Evolutionary conservation across 2,888 invertebrate species (phyloP).

Genomic region (Pseudanteris insignis): DNA sequence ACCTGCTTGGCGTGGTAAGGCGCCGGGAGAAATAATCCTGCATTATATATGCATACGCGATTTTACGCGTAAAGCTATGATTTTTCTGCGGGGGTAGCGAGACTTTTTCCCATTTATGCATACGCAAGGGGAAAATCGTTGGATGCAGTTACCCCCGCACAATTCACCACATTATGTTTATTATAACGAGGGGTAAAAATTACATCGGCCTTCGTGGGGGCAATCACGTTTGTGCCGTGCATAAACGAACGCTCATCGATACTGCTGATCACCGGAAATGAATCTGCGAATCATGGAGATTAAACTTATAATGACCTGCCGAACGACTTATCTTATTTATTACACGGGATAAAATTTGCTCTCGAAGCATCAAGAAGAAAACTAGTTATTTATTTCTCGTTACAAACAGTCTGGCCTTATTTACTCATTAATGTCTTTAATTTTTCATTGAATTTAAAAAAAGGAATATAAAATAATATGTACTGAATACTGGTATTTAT

Average conservation of each 20-base stretch:
- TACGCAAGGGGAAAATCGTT: conserved; percentile 43
- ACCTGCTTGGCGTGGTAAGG: conserved; percentile 43
- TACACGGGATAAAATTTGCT: too few species aligned
- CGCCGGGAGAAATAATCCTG: conserved; percentile 58
- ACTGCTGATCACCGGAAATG: conserved; percentile 32
- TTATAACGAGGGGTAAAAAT: conserved; percentile 50
- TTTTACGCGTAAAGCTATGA: conserved; percentile 63
- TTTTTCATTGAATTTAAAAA: too few species aligned
- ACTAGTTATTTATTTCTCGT: too few species aligned
- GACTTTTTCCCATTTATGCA: conserved; percentile 46
- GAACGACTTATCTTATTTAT: too few species aligned
- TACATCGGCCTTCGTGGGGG: conserved; percentile 33
- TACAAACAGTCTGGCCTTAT: too few species aligned
- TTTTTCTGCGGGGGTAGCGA: conserved; percentile 57
- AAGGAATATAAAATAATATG: too few species aligned
- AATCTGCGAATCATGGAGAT: conserved; percentile 8
- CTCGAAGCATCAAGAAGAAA: too few species aligned
- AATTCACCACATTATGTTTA: conserved; percentile 58
- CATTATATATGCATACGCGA: conserved; percentile 63
- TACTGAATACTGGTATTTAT: too few species aligned
- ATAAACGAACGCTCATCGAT: conserved; percentile 41
- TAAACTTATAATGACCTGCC: too few species aligned
- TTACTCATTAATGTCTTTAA: too few species aligned
- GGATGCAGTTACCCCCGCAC: too few species aligned
- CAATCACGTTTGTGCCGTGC: conserved; percentile 35